Conservation (phyloP, 1,140 invertebrate genomes). For the Sarcophaga peregrina region DNA sequence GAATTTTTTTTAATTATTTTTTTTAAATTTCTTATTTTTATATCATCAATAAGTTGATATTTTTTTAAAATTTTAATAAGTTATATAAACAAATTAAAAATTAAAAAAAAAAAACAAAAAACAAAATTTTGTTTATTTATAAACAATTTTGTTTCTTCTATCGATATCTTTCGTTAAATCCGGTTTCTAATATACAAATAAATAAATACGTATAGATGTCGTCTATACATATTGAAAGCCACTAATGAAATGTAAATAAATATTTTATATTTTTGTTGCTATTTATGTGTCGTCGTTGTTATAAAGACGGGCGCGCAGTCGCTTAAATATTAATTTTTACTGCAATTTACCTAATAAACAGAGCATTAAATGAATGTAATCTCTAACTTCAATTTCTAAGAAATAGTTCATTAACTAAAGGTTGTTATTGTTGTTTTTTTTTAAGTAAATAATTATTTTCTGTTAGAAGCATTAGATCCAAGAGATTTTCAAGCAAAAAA, state of each 20-base stretch:
- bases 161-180: not conserved
- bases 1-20: too few relatives aligned
- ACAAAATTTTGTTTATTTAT: not conserved
- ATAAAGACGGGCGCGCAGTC: constrained; percentile 7
- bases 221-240: not conserved
- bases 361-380: not conserved
- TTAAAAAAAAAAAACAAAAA: too few relatives aligned
- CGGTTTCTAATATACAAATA: not conserved
- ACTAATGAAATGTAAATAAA: constrained; percentile 16
- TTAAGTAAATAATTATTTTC: not conserved
- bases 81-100: too few relatives aligned
- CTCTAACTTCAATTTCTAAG: too few relatives aligned
- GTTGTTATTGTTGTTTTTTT: not conserved
- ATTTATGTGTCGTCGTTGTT: not conserved
- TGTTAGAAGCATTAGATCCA: too few relatives aligned
- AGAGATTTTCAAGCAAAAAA: too few relatives aligned
- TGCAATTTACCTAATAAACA: not conserved
- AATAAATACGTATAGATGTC: not conserved
- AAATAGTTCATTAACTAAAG: too few relatives aligned
- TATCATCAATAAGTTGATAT: too few relatives aligned
- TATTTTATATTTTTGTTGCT: not conserved
- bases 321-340: not conserved
- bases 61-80: too few relatives aligned
- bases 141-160: not conserved
- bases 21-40: too few relatives aligned